phyloP scores from a whole-genome alignment of 2,797 vertebrate species.

The Lepus townsendii region DNA sequence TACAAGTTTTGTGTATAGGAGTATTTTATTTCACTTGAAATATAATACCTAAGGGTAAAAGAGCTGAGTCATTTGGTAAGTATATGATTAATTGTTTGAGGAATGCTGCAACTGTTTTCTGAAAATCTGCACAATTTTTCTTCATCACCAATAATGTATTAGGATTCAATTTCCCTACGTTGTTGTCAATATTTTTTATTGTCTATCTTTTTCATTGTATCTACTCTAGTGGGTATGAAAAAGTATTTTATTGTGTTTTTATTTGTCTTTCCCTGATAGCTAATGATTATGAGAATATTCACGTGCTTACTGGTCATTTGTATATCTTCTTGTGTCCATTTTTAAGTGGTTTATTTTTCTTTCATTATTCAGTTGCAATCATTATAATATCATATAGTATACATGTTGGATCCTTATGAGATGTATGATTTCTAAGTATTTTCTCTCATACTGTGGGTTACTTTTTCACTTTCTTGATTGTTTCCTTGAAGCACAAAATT shows the following conservation, averaged over 20 bases:
- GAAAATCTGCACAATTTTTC: neutral
- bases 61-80: neutral
- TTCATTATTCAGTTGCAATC: neutral
- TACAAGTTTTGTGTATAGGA: neutral
- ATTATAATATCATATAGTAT: neutral
- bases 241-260: neutral
- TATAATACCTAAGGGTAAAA: neutral
- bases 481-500: neutral
- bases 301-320: too few species aligned
- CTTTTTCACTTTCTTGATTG: neutral
- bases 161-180: neutral
- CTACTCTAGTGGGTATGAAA: neutral
- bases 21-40: neutral
- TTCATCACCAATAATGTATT: neutral
- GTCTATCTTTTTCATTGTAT: neutral
- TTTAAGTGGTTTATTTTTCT: neutral
- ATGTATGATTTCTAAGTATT: neutral
- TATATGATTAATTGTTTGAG: neutral
- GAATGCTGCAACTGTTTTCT: neutral
- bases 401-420: neutral
- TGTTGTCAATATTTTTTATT: neutral
- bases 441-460: neutral
- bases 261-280: too few species aligned
- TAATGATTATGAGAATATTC: too few species aligned
- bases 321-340: neutral